Evolutionary conservation across 2,113 vertebrate genomes (phyloP).

Genomic region (Syngnathus floridae): DNA sequence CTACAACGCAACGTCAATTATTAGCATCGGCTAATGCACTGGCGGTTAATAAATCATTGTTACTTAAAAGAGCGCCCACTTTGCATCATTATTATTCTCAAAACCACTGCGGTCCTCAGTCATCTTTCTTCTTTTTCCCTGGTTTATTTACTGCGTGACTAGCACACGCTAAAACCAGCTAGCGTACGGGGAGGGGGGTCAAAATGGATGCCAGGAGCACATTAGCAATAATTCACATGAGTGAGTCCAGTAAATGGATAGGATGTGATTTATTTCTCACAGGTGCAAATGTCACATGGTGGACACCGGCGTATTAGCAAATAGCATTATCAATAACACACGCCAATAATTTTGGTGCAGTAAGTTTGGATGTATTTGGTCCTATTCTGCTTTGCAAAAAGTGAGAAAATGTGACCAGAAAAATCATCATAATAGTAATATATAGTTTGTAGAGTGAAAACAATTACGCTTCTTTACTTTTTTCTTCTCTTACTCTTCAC

Average conservation of each 20-base stretch:
- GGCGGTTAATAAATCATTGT: conserved; percentile 50
- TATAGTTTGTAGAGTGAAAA: too few relatives aligned
- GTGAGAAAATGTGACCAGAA: background rate
- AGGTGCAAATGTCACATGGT: background rate
- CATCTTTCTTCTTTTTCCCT: background rate
- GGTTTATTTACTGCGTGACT: conserved; percentile 1
- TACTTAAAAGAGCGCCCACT: conserved; percentile 20
- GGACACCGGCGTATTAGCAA: background rate
- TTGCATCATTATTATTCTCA: conserved; percentile 31
- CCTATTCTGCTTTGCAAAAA: background rate
- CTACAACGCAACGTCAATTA: conserved; percentile 41
- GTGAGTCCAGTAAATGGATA: conserved; percentile 3
- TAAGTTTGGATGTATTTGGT: background rate
- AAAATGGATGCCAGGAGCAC: background rate
- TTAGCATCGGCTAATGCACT: conserved; percentile 35
- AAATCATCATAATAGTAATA: too few relatives aligned
- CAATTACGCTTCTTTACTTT: too few relatives aligned
- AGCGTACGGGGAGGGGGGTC: background rate
- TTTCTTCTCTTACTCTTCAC: too few relatives aligned
- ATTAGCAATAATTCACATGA: conserved; percentile 10
- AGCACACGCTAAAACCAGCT: background rate
- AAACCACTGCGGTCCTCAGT: background rate
- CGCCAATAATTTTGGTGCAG: background rate
- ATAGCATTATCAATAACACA: background rate
- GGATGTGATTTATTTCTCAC: conserved; percentile 4